Evolutionary conservation across 2,797 vertebrate genomes (phyloP), one percentile per base, ranked within the genome.

Genomic region (Chelon auratus): DNA sequence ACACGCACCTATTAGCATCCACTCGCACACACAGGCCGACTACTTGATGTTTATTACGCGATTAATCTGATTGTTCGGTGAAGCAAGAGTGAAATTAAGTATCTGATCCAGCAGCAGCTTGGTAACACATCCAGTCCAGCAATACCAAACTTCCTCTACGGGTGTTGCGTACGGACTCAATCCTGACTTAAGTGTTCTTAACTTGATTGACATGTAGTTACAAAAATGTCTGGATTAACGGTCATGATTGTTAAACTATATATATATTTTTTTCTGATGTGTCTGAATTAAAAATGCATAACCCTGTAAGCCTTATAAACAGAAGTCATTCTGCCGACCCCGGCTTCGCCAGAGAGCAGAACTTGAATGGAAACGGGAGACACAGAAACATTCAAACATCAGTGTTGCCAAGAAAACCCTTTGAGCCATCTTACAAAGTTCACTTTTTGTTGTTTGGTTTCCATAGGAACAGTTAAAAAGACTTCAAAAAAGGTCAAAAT

Each of bases 391-490:
- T 60, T 73, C 43, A 26, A 67, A 81, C 68, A 81, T 71, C 85
- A 68, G 66, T 24, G 73, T 78, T 70, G 71, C 79, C 45, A 80
- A 86, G 80, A 83, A 87, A 91, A 82, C 52, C 79, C 56, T 77
- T 78, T 59, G 26, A 62, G 40, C 75, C 82, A 45, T 54, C 66
- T 59, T 68, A 83, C 81, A 78, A 77, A 76, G 80, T 76, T 84
- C 70, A 84, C 62, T 66, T 86, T 84, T 83, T 64, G 72, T 80
- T 77, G 87, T 84, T 88, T 84, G 87, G 82, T 90, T 91, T 91
- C 89, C 92, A 91, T 90, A 89, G 90, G 84, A 92, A 91, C 86
- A 84, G 86, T 91, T 92, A 90, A 91, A 91, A 90, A 91, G 76
- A 83, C 78, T 87, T 90, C 39, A 81, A 91, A 91, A 90, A 90